Conservation (phyloP, 2,888 invertebrate genomes). For the Brachynemurus nebulosus region DNA sequence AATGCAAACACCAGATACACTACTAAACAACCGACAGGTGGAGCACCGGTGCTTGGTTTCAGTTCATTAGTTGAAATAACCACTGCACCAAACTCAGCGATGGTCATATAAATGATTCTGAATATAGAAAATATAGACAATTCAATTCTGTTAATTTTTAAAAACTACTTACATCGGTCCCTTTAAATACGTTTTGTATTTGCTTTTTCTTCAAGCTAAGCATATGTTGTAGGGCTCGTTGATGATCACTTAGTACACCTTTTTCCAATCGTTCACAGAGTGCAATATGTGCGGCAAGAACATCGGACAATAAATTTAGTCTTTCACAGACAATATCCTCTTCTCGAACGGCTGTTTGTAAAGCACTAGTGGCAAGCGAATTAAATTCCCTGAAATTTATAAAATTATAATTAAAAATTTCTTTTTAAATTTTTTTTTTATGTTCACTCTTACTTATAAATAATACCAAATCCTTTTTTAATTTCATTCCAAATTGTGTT, state of each 20-base stretch:
- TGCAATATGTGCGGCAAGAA: conserved; percentile 39
- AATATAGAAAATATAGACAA: too few relatives aligned
- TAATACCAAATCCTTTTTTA: conserved; percentile 37
- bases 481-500: conserved; percentile 33
- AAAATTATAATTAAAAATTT: conserved; percentile 7
- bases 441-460: conserved; percentile 32
- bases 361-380: conserved; percentile 33
- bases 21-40: too few relatives aligned
- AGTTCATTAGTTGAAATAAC: too few relatives aligned
- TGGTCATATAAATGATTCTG: too few relatives aligned
- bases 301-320: conserved; percentile 37
- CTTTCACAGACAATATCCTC: conserved; percentile 41
- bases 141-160: too few relatives aligned
- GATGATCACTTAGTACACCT: conserved; percentile 46
- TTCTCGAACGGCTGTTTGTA: conserved; percentile 37
- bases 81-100: too few relatives aligned
- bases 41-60: too few relatives aligned
- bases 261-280: conserved; percentile 46
- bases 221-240: conserved; percentile 45
- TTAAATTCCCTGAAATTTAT: conserved; percentile 33
- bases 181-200: conserved; percentile 46
- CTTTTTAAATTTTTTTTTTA: conserved; percentile 6
- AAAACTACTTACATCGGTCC: conserved; percentile 37
- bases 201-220: conserved; percentile 44
- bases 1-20: too few relatives aligned